A percentile compares a stretch with the other conserved stretches of the same genome.
phyloP scores from a whole-genome alignment of 2,113 vertebrate species.

The Pundamilia nyererei region DNA sequence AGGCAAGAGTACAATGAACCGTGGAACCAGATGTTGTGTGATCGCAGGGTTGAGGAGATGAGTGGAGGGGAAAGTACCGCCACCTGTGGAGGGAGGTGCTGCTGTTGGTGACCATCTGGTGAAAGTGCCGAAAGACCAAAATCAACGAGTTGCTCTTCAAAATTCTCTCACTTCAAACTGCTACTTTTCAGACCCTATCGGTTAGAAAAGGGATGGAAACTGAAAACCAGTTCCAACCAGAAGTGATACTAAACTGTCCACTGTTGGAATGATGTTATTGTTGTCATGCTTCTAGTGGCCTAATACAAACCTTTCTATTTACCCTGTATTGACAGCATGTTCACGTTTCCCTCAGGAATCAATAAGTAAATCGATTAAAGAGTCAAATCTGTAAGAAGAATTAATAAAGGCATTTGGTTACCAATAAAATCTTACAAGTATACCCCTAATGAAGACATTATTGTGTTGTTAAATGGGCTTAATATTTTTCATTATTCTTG shows the following conservation, averaged over 20 bases:
- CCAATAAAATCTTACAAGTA: accelerated
- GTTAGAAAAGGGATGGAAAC: neutral
- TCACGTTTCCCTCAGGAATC: neutral
- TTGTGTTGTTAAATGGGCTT: neutral
- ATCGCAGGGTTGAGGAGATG: slow-evolving; percentile 10
- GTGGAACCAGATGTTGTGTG: slow-evolving; percentile 39
- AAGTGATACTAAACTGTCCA: neutral
- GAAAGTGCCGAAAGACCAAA: neutral
- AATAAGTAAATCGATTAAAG: neutral
- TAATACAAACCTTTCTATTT: neutral
- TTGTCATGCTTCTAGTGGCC: neutral
- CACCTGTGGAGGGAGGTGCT: slow-evolving; percentile 30
- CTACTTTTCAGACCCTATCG: neutral
- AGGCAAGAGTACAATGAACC: neutral
- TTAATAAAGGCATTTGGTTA: neutral
- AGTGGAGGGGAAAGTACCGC: neutral
- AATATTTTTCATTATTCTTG: neutral
- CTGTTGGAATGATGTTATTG: neutral
- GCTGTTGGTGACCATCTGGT: slow-evolving; percentile 23
- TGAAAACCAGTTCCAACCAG: neutral
- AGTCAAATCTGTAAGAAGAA: neutral
- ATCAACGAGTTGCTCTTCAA: neutral
- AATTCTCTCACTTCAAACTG: neutral
- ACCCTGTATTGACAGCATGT: neutral
- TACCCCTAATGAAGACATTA: neutral